Percentiles rank a stretch among this genome's conserved stretches.
Conservation (phyloP, 92 coral and sea anemone genomes). For the Porites divaricata region DNA sequence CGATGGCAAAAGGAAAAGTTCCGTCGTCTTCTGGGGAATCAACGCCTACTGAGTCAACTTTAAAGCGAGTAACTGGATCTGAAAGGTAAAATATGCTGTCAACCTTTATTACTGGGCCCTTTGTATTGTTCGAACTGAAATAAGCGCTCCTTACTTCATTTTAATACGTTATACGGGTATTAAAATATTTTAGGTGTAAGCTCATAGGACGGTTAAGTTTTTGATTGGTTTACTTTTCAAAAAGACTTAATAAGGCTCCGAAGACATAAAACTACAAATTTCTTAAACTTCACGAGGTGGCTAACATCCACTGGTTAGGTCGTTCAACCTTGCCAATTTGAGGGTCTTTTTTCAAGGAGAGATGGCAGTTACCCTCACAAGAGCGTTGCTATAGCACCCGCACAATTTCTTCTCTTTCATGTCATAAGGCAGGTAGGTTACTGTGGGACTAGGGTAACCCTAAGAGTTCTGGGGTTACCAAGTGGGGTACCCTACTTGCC, state of each 20-base stretch:
- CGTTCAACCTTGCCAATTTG: background rate
- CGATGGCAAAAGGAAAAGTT: slow-evolving; percentile 29
- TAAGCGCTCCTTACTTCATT: no score
- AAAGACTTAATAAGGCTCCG: background rate
- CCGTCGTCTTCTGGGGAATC: slow-evolving; percentile 5
- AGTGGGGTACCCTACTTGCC: no score
- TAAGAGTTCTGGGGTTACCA: no score
- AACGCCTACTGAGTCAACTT: background rate
- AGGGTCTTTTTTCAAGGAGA: no score
- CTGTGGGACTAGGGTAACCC: no score
- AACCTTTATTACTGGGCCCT: background rate
- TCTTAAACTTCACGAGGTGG: background rate
- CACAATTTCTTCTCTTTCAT: no score
- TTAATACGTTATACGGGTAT: no score
- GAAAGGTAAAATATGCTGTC: slow-evolving; percentile 6
- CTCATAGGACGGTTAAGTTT: no score
- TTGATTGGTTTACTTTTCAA: background rate
- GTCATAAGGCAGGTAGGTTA: no score
- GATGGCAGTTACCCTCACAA: no score
- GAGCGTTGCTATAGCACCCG: no score
- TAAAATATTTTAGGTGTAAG: no score
- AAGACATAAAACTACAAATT: background rate
- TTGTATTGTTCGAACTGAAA: background rate
- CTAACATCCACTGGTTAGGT: background rate
- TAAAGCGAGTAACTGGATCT: slow-evolving; percentile 3